These are phyloP conservation scores for Chrysaora quinquecirrha DNA, from an alignment of 30 jellyfish, hydroid and myxozoan genomes.

Conservation along the genomic window DNA sequence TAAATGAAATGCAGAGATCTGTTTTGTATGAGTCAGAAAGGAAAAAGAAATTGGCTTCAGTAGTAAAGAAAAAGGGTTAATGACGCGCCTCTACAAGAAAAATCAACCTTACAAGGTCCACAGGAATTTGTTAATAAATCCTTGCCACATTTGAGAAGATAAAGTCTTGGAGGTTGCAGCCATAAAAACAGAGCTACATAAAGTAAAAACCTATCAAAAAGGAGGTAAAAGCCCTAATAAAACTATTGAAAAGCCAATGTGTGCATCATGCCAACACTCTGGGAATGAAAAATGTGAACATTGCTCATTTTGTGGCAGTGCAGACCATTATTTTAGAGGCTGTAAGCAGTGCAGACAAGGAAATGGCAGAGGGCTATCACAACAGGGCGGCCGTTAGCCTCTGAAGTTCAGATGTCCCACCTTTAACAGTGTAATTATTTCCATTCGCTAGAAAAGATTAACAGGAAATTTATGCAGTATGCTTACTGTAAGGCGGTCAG, in stretches of 20 bases:
- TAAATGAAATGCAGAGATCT: slow-evolving; percentile 16
- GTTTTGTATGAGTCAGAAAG: slow-evolving; percentile 55
- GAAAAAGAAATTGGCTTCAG: slow-evolving; percentile 26
- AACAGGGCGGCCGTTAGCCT: slow-evolving; percentile 1
- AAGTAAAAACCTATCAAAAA: slow-evolving; percentile 2
- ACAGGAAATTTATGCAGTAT: slow-evolving; percentile 4
- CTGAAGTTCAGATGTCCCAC: background rate
- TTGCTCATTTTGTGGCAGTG: no score
- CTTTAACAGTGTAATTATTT: background rate
- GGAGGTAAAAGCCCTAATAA: background rate
- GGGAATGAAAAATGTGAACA: background rate
- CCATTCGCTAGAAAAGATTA: background rate
- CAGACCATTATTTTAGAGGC: background rate
- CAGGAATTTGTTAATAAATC: background rate
- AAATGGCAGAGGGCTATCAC: background rate
- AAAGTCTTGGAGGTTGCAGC: slow-evolving; percentile 23
- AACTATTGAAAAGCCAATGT: background rate
- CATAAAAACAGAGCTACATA: slow-evolving; percentile 4
- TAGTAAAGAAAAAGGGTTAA: background rate
- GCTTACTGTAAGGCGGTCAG: slow-evolving; percentile 1
- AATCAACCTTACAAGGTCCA: background rate
- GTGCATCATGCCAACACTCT: background rate
- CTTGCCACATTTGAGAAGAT: slow-evolving; percentile 19
- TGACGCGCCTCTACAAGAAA: slow-evolving; percentile 19
- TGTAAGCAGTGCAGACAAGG: slow-evolving; percentile 6